phyloP scores from a whole-genome alignment of 2,113 vertebrate genomes.

The Promerops cafer region DNA sequence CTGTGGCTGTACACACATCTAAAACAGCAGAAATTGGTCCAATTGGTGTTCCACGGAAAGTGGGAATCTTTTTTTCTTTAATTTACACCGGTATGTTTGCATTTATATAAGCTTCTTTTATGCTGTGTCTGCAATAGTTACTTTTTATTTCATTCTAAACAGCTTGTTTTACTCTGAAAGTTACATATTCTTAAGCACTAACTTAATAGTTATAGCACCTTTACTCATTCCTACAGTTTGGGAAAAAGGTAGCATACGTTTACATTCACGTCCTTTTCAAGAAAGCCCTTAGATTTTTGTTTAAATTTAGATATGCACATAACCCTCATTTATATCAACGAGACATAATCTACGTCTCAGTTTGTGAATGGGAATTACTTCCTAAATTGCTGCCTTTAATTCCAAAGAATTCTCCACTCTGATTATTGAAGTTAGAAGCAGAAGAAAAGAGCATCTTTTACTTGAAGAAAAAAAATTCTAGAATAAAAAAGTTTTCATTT shows the following conservation, averaged over 20 bases:
- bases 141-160: background rate
- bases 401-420: background rate
- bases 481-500: background rate
- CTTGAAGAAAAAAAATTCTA: background rate
- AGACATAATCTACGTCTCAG: background rate
- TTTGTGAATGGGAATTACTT: background rate
- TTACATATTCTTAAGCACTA: background rate
- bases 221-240: background rate
- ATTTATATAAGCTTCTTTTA: background rate
- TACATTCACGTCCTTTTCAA: background rate
- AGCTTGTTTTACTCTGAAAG: background rate
- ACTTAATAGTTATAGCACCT: background rate
- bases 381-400: background rate
- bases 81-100: background rate
- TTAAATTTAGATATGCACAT: background rate
- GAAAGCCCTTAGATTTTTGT: background rate
- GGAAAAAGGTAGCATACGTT: background rate
- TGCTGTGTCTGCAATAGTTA: background rate
- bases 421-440: background rate
- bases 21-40: background rate
- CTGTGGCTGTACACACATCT: background rate
- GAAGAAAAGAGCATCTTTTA: background rate
- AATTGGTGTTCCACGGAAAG: background rate
- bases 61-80: background rate
- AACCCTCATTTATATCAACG: background rate